Conservation (phyloP, 2,888 invertebrate species). For the Dasysyrphus tricinctus region DNA sequence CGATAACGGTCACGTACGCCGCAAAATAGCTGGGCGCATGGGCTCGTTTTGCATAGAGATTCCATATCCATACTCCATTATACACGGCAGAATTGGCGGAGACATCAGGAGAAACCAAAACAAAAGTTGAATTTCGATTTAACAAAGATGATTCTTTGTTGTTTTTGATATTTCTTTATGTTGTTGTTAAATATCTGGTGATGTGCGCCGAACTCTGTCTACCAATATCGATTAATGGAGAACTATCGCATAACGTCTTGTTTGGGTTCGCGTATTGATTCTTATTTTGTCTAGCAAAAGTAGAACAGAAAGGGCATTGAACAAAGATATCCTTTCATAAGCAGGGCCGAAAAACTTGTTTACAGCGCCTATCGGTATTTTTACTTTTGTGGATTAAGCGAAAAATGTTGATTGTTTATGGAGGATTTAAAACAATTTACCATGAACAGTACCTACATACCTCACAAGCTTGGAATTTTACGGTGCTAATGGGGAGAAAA, state of each 20-base stretch:
- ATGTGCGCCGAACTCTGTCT: neutral
- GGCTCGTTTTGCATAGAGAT: slow-evolving; percentile 29
- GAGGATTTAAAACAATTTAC: too few species aligned
- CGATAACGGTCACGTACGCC: slow-evolving; percentile 65
- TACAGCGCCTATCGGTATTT: neutral
- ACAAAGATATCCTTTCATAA: too few species aligned
- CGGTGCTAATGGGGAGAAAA: too few species aligned
- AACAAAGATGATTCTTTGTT: neutral
- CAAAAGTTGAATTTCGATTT: neutral
- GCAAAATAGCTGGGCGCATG: slow-evolving; percentile 32
- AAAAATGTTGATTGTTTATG: too few species aligned
- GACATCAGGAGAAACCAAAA: neutral
- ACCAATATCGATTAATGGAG: neutral
- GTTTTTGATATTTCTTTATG: neutral
- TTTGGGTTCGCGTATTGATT: neutral
- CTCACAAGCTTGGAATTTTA: too few species aligned
- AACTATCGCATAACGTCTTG: neutral
- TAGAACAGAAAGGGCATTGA: neutral
- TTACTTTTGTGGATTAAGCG: neutral
- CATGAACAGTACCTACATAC: too few species aligned
- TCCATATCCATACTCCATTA: slow-evolving; percentile 7
- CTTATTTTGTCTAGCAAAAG: neutral
- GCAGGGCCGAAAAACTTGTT: neutral
- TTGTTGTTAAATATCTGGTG: neutral
- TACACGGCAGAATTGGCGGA: neutral